Evolutionary conservation across 2,888 invertebrate genomes (phyloP).

Genomic region (Sphecodes monilicornis): DNA sequence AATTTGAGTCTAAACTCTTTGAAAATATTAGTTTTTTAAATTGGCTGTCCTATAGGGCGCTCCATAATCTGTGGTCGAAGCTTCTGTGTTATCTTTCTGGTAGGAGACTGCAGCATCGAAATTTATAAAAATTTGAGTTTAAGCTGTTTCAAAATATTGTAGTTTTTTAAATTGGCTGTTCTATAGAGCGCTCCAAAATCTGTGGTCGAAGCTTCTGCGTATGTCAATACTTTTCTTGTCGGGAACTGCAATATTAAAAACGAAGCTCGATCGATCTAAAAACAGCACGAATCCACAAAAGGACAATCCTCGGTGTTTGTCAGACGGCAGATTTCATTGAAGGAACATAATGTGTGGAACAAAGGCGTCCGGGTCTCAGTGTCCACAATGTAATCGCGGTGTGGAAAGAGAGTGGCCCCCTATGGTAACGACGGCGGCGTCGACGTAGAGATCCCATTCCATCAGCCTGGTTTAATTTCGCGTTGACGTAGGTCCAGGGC

Average conservation of each 20-base stretch:
- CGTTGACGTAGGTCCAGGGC: constrained; percentile 70
- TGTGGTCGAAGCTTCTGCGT: too few relatives aligned
- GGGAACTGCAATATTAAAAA: too few relatives aligned
- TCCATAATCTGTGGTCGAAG: not conserved
- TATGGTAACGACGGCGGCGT: not conserved
- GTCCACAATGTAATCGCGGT: constrained; percentile 8
- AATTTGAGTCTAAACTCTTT: too few relatives aligned
- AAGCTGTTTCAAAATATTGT: too few relatives aligned
- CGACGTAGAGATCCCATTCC: constrained; percentile 6
- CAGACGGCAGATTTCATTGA: not conserved
- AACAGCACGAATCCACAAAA: not conserved
- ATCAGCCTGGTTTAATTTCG: constrained; percentile 42
- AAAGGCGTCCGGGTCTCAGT: not conserved
- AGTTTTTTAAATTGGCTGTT: too few relatives aligned
- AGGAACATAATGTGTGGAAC: not conserved
- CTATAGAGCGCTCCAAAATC: too few relatives aligned
- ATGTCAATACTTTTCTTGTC: too few relatives aligned
- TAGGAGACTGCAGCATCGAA: too few relatives aligned
- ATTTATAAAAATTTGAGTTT: too few relatives aligned
- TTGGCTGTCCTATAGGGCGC: not conserved
- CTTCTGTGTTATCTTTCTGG: not conserved
- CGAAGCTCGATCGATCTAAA: not conserved
- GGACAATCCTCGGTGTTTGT: not conserved
- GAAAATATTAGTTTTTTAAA: too few relatives aligned
- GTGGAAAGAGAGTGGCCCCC: constrained; percentile 11